Evolutionary conservation across 2,797 vertebrate species (phyloP).

Genomic region (Mormyrus hasselquistii): DNA sequence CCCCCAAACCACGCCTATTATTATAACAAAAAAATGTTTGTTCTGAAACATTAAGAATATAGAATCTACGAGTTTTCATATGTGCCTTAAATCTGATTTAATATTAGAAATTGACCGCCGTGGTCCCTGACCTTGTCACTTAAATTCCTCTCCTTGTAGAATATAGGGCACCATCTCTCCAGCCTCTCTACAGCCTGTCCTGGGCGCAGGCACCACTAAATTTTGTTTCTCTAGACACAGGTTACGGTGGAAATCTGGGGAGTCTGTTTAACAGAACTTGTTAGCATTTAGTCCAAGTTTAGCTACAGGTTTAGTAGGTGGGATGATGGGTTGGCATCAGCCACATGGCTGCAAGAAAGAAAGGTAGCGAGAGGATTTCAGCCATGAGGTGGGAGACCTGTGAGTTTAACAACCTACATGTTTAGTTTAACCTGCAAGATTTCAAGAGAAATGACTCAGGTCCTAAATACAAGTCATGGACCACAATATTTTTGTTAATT

Average conservation of each 20-base stretch:
- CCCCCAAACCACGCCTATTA: background rate
- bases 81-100: slow-evolving; percentile 9
- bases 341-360: background rate
- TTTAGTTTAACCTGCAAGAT: background rate
- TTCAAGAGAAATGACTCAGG: background rate
- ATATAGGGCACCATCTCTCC: background rate
- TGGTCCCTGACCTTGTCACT: background rate
- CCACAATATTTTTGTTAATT: background rate
- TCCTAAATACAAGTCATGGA: background rate
- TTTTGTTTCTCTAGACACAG: background rate
- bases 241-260: background rate
- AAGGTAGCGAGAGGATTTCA: background rate
- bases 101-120: background rate
- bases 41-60: background rate
- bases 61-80: background rate
- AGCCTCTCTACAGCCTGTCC: background rate
- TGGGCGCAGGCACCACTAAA: background rate
- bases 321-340: background rate
- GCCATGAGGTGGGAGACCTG: background rate
- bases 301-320: background rate
- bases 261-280: background rate
- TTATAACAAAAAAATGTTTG: background rate
- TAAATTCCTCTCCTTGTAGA: background rate
- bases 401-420: too few relatives aligned
- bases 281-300: background rate